These are phyloP conservation scores for Proisotoma minuta DNA, from an alignment of 2,888 invertebrate species.

Conservation along the genomic window DNA sequence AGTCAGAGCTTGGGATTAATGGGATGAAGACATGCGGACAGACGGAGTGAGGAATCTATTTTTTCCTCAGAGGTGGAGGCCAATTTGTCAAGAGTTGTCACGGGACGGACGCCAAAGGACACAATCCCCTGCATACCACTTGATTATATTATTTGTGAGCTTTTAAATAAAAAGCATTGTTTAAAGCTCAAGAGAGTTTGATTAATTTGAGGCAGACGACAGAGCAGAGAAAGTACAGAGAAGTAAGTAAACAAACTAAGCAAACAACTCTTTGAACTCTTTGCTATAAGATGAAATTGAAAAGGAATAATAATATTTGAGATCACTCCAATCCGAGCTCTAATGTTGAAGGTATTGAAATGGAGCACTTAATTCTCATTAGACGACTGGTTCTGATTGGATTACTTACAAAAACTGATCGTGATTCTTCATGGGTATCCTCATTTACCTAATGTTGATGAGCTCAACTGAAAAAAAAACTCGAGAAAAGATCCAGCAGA, in stretches of 20 bases:
- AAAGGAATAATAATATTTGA: no score
- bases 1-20: constrained; percentile 9
- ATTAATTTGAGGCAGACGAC: constrained; percentile 2
- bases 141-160: background rate
- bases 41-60: constrained; percentile 21
- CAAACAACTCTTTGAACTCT: no score
- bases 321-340: no score
- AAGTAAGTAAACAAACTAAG: no score
- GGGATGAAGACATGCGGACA: constrained; percentile 10
- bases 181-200: constrained; percentile 1
- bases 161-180: background rate
- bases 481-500: background rate
- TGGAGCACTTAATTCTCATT: constrained; percentile 41
- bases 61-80: constrained; percentile 22
- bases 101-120: constrained; percentile 21
- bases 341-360: no score
- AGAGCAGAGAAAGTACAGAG: no score
- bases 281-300: no score
- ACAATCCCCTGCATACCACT: background rate
- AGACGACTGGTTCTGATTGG: constrained; percentile 29
- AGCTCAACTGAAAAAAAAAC: constrained; percentile 15
- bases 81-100: constrained; percentile 44
- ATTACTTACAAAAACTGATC: constrained; percentile 34
- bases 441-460: constrained; percentile 35
- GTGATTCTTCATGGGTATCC: constrained; percentile 39